These are phyloP conservation scores for Cantharis rufa DNA, from an alignment of 2,888 invertebrate species.

Conservation along the genomic window DNA sequence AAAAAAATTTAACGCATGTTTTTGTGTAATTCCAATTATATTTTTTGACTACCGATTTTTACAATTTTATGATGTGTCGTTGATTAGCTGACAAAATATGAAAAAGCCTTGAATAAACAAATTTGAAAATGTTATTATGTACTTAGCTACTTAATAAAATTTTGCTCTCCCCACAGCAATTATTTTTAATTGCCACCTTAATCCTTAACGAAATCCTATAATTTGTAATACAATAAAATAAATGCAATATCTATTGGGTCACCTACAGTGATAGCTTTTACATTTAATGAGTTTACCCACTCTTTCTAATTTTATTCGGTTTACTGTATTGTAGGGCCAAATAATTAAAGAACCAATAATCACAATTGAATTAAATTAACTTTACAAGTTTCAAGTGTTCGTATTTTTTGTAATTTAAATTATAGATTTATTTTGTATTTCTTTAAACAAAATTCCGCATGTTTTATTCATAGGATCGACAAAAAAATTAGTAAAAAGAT, in stretches of 20 bases:
- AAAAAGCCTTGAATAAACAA: background rate
- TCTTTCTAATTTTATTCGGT: background rate
- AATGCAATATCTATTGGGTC: slow-evolving; percentile 34
- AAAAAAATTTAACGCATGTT: background rate
- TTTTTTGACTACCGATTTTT: background rate
- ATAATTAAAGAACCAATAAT: background rate
- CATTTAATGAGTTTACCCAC: slow-evolving; percentile 20
- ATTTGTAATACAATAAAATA: slow-evolving; percentile 2
- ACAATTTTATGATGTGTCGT: background rate
- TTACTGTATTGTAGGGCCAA: background rate
- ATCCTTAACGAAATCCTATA: background rate
- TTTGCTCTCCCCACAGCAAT: background rate
- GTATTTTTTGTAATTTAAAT: background rate
- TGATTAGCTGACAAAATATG: background rate
- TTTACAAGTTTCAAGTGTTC: background rate
- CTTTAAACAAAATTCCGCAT: background rate
- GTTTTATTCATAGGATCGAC: background rate
- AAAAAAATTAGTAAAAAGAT: background rate
- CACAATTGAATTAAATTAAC: background rate
- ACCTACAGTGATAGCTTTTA: slow-evolving; percentile 37
- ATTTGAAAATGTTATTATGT: background rate
- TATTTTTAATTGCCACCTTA: background rate
- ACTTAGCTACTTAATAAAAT: background rate
- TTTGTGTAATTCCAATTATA: background rate
- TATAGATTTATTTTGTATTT: background rate